Evolutionary conservation across 1,140 invertebrate species (phyloP).

Genomic region (Pogonus chalceus): DNA sequence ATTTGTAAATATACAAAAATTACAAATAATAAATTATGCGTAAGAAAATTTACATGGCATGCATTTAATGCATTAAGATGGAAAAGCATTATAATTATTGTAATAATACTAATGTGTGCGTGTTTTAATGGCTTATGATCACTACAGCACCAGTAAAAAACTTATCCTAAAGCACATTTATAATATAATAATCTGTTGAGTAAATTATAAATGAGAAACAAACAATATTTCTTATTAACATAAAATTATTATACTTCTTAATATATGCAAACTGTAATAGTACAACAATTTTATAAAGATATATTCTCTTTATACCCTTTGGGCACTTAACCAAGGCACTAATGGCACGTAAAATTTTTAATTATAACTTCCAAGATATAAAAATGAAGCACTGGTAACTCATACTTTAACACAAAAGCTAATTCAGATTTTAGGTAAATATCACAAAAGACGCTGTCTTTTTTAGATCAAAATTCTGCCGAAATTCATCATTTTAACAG

Average conservation of each 20-base stretch:
- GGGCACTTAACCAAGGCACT: not conserved
- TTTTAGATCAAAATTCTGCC: not conserved
- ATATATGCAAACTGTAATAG: not conserved
- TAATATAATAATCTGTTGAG: not conserved
- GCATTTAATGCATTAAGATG: not conserved
- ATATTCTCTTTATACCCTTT: not conserved
- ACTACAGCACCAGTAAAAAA: not conserved
- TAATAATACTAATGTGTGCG: not conserved
- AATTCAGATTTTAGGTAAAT: not conserved
- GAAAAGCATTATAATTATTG: conserved; percentile 3
- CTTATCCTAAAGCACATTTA: conserved; percentile 1
- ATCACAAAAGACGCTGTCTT: not conserved
- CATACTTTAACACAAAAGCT: not conserved
- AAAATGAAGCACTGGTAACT: not conserved
- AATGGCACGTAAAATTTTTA: not conserved
- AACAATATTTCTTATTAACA: not conserved
- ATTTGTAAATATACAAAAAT: not conserved
- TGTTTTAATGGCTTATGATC: not conserved
- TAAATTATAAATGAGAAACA: conserved; percentile 1
- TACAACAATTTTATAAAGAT: conserved; percentile 1
- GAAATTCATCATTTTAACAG: no score
- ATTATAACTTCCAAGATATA: not conserved
- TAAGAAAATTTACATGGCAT: not conserved
- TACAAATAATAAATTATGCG: not conserved
- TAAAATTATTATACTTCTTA: not conserved